Evolutionary conservation across 1,140 invertebrate species (phyloP).

Genomic region (Trachymyrmex cornetzi): DNA sequence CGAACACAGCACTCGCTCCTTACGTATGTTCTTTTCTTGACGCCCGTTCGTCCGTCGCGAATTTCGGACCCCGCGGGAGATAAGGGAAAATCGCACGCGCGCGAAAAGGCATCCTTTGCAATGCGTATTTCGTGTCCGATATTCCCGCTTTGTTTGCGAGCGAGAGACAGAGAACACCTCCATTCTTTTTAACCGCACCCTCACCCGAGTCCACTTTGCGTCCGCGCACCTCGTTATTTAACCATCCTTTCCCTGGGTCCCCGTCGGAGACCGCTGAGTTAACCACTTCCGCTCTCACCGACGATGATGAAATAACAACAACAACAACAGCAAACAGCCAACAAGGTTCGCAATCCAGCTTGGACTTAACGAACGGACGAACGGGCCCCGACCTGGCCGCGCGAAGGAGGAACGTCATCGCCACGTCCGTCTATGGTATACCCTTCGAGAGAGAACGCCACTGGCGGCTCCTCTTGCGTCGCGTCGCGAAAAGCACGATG

Average conservation of each 20-base stretch:
- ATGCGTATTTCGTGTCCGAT: constrained; percentile 38
- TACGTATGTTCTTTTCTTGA: constrained; percentile 64
- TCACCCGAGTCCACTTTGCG: constrained; percentile 18
- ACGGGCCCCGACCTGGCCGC: constrained; percentile 36
- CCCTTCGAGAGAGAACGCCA: constrained; percentile 58
- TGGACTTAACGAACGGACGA: constrained; percentile 51
- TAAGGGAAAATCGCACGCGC: constrained; percentile 38
- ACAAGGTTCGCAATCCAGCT: constrained; percentile 19
- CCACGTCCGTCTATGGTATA: constrained; percentile 18
- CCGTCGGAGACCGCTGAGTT: constrained; percentile 2
- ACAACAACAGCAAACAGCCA: constrained; percentile 59
- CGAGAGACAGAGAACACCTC: constrained; percentile 33
- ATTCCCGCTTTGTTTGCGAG: not conserved
- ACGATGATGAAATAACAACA: constrained; percentile 54
- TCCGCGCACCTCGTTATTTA: constrained; percentile 42
- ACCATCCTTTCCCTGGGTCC: constrained; percentile 10
- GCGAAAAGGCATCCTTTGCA: not conserved
- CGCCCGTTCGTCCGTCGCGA: constrained; percentile 63
- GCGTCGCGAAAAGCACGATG: constrained; percentile 13
- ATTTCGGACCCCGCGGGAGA: constrained; percentile 7
- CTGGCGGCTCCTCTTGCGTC: constrained; percentile 20
- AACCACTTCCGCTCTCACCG: constrained; percentile 40
- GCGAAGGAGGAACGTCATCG: constrained; percentile 48
- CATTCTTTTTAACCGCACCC: constrained; percentile 13
- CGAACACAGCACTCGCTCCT: constrained; percentile 77